Evolutionary conservation across 2,888 invertebrate species (phyloP).

Genomic region (Fissipunctia ypsillon): DNA sequence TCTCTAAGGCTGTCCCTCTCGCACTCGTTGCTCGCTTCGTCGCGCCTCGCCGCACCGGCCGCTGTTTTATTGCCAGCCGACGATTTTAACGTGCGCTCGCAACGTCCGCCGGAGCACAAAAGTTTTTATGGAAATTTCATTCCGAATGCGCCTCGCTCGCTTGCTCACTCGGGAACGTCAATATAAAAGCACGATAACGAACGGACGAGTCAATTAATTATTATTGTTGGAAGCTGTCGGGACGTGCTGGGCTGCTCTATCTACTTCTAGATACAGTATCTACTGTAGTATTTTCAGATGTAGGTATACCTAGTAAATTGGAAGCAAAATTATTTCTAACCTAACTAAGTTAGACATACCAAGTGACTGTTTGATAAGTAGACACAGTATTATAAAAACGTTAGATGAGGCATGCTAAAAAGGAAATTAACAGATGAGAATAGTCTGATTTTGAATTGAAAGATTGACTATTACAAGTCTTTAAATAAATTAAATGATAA

Average conservation of each 20-base stretch:
- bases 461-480: not conserved
- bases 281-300: conserved; percentile 71
- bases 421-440: not conserved
- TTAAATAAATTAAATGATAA: conserved; percentile 1
- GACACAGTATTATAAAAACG: conserved; percentile 9
- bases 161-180: conserved; percentile 89
- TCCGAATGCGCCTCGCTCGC: conserved; percentile 89
- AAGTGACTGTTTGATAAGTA: conserved; percentile 21
- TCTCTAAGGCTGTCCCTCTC: conserved; percentile 85
- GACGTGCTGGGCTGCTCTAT: conserved; percentile 83
- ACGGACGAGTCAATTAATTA: conserved; percentile 91
- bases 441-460: conserved; percentile 13
- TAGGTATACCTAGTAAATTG: conserved; percentile 60
- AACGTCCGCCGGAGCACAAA: conserved; percentile 90
- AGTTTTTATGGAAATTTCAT: conserved; percentile 91
- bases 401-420: not conserved
- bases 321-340: conserved; percentile 44
- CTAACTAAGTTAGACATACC: conserved; percentile 17
- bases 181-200: conserved; percentile 91
- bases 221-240: conserved; percentile 90
- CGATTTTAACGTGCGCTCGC: conserved; percentile 91
- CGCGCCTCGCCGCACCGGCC: conserved; percentile 90
- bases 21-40: conserved; percentile 84
- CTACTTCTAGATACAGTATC: conserved; percentile 80
- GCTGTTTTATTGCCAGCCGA: conserved; percentile 91